These are phyloP conservation scores for Aldabrachelys gigantea DNA, from an alignment of 2,113 vertebrate species.

Conservation along the genomic window DNA sequence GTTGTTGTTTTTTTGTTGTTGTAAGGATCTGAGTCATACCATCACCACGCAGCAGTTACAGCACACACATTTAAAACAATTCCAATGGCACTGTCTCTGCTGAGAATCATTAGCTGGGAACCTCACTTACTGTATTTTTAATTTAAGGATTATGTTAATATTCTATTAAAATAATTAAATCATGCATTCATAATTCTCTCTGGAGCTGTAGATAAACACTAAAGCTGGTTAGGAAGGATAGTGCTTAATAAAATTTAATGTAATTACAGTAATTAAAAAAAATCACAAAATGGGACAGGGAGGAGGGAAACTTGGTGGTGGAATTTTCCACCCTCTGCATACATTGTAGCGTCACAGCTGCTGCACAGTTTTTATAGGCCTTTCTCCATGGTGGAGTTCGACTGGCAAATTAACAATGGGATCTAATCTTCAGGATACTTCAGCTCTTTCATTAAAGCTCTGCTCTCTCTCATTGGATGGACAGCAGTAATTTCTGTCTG, in stretches of 20 bases:
- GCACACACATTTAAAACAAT: not conserved
- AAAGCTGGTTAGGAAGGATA: slow-evolving; percentile 12
- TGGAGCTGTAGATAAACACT: not conserved
- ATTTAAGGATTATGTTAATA: slow-evolving; percentile 7
- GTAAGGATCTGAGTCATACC: not conserved
- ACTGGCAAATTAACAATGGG: not conserved
- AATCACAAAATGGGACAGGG: not conserved
- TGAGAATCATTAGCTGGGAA: not conserved
- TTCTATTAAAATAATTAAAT: slow-evolving; percentile 32
- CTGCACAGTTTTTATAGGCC: not conserved
- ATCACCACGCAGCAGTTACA: not conserved
- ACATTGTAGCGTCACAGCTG: not conserved
- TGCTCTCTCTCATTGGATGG: not conserved
- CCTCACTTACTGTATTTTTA: not conserved
- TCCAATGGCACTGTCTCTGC: not conserved
- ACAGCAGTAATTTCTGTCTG: no score
- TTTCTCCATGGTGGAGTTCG: not conserved
- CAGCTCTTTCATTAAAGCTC: not conserved
- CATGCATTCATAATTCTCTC: not conserved
- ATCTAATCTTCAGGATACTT: not conserved
- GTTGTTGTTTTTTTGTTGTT: not conserved
- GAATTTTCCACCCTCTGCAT: not conserved
- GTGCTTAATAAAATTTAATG: not conserved
- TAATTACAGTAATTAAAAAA: not conserved
- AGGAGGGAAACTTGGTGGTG: not conserved